Evolutionary conservation across 35 echinoderm and acorn worm genomes (phyloP), one percentile per base, ranked within the genome.

Genomic region (Heliocidaris tuberculata): DNA sequence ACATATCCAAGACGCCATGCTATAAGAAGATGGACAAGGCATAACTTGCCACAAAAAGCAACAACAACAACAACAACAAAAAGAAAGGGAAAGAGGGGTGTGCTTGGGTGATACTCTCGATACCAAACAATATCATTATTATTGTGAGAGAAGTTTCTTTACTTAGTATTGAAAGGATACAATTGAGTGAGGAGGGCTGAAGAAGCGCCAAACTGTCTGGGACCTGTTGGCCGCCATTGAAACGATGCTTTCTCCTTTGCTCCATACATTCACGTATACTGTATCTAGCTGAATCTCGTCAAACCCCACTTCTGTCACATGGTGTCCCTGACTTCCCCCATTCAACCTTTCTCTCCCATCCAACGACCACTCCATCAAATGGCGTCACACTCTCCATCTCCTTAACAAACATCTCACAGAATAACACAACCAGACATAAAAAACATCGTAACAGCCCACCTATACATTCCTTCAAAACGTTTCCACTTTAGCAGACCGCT

Each of bases 261-360:
- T 89, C 12, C 31, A 7, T 42, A 42, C 31, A 42, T 42, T 89
- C 31, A 86, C 4, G 12, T n/a, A 32, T 32, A 48, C 31, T 15
- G 31, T 3, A 89, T 32, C 87, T 42, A 5, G 31, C 31, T 42
- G 87, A 56, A 56, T 56, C 52, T 78, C 65, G 65, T 27, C 47
- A n/a, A 9, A 89, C 12, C 32, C 21, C 6, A 42, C 12, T 21
- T 32, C 27, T 32, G 31, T 30, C 13, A 10, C 85, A 30, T 30
- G 21, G 87, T 89, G 87, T 89, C 87, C 87, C 87, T 89, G 87
- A 89, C 47, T 89, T n/a, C 32, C 86, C 15, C 31, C n/a, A 48
- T 88, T 88, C 86, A 89, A 48, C 29, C 9, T 48, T 48, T 89
- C 30, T 8, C 87, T 12, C 29, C 87, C 87, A 19, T 89, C 87